phyloP scores from a whole-genome alignment of 23 tunicate genomes.

The Botrylloides violaceus region DNA sequence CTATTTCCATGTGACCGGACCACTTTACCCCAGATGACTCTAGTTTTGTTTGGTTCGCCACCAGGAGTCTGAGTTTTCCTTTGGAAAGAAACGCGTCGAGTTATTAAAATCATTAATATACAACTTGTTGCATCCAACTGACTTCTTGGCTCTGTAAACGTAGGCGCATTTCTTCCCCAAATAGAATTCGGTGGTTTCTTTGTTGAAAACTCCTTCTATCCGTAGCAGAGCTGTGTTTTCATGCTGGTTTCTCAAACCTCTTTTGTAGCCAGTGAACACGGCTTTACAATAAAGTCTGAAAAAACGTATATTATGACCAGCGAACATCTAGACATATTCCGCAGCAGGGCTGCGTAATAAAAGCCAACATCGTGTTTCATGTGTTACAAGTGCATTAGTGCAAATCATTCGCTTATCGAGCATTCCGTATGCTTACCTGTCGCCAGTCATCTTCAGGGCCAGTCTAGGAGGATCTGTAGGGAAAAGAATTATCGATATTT shows the following conservation, averaged over 20 bases:
- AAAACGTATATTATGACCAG: no score
- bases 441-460: no score
- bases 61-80: slow-evolving; percentile 80
- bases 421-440: no score
- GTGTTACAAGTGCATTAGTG: no score
- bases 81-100: neutral
- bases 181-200: slow-evolving; percentile 64
- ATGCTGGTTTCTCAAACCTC: slow-evolving; percentile 87
- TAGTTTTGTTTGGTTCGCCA: slow-evolving; percentile 66
- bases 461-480: no score
- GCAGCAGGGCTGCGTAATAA: no score
- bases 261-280: slow-evolving; percentile 89
- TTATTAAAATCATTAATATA: neutral
- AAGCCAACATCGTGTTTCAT: no score
- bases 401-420: no score
- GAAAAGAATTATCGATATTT: no score
- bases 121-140: neutral
- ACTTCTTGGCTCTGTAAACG: slow-evolving; percentile 88
- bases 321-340: no score
- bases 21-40: slow-evolving; percentile 98
- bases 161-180: slow-evolving; percentile 92
- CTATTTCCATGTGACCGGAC: slow-evolving; percentile 91
- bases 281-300: slow-evolving; percentile 75
- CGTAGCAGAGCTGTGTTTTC: slow-evolving; percentile 71
- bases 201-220: slow-evolving; percentile 85